A percentile compares a stretch with the other conserved stretches of the same genome.
Conservation (phyloP, 2,113 vertebrate species). For the Acrocephalus arundinaceus region DNA sequence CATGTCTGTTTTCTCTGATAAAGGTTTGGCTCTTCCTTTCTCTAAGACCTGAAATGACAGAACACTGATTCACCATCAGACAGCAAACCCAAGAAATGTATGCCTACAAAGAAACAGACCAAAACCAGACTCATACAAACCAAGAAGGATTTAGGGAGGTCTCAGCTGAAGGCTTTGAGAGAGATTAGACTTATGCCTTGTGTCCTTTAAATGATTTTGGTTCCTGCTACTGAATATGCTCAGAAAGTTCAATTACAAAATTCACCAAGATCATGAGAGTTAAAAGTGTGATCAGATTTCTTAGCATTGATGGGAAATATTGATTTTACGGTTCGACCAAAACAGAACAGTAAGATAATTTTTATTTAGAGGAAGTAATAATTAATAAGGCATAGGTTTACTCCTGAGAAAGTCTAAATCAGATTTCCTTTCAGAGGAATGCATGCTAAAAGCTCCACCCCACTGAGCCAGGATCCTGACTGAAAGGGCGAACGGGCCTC, state of each 20-base stretch:
- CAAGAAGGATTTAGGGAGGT: background rate
- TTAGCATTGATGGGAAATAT: background rate
- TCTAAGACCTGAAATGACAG: background rate
- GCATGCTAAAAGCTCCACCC: background rate
- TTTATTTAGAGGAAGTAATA: background rate
- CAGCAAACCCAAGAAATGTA: background rate
- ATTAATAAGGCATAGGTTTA: background rate
- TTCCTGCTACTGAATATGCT: background rate
- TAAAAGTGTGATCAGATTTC: background rate
- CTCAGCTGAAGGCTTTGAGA: background rate
- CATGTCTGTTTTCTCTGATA: background rate
- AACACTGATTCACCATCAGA: background rate
- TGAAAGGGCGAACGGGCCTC: background rate
- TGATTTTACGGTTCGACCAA: background rate
- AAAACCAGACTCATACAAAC: background rate
- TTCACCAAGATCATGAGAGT: background rate
- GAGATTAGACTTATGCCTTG: background rate
- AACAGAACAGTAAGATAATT: background rate
- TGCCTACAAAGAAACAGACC: background rate
- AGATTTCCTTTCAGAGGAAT: background rate
- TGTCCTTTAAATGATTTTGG: background rate
- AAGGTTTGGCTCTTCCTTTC: background rate
- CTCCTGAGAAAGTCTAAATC: background rate
- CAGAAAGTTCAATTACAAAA: background rate
- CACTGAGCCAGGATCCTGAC: background rate